Evolutionary conservation across 2,113 vertebrate genomes (phyloP), one percentile per base, ranked within the genome.

Genomic region (Eretmochelys imbricata): DNA sequence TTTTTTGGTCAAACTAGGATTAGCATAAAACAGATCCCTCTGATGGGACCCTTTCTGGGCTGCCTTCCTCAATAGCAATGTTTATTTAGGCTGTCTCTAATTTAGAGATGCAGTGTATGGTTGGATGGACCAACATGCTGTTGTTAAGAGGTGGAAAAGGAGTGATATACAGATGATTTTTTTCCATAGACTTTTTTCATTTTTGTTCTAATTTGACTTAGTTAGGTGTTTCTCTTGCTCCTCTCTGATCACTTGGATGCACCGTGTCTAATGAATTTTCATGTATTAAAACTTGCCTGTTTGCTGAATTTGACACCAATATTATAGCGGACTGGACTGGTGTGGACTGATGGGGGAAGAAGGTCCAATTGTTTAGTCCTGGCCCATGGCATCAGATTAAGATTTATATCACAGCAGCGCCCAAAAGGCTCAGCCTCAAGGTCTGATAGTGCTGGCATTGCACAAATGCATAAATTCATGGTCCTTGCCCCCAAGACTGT

Each of bases 401-500:
- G 83, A 95, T 93, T 97, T 96, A 84, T 53, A 4, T 29, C 59
- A 35, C 78, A 69, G 16, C 57, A 92, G 89, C 83, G 54, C 53
- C 76, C 49, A 12, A 72, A 57, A 92, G 9, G 0, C 89, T 96
- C 93, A 92, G 81, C 87, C 83, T 9, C 75, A 92, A 79, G 57
- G 59, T 42, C 0, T 81, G 79, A 54, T 91, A 81, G 17, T 89
- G 50, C 48, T 94, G 90, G 81, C 27, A 8, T 87, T 94, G 94
- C 53, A 27, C 72, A 91, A 82, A 89, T n/a, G 65, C 81, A 14
- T 42, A 88, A 81, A 84, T 83, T 69, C 1, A 3, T 81, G 75
- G 83, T 91, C 87, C 84, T 84, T 97, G 92, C 92, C 92, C 95
- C 93, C 19, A 85, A 92, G 94, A 93, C 94, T 91, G 94, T 95